Base-by-base conservation (phyloP, 2,888 invertebrate genomes). In the Teleiodes luculella region DNA sequence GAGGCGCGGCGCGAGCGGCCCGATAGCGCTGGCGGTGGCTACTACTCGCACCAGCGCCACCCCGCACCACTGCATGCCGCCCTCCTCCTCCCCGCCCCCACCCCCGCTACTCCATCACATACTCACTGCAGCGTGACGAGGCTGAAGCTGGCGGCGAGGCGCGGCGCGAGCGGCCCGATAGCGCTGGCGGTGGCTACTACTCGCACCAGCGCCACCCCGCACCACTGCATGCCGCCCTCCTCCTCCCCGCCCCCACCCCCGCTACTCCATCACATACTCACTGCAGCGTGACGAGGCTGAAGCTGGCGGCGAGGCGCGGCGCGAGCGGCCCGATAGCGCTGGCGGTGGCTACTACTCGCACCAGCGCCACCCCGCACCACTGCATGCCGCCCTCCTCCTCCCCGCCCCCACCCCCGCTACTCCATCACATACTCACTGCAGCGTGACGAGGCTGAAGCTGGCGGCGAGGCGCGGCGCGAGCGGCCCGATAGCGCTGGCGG, bases 401-500 rank as follows among this genome's bases (percentile, higher is more conserved):
- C 1, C 62, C 64, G 35, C 74, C 76, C 35, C 35, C 10, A 3
- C 39, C 13, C n/a, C 39, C 13, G 37, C 37, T 13, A 6, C 24
- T 5, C 10, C 11, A 33, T 3, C n/a, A 11, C 33, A n/a, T 33
- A 33, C 33, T 5, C 8, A 33, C 33, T 33, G 33, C n/a, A 33
- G 11, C n/a, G 33, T 8, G 11, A 33, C 10, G 11, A 33, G 2
- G n/a, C 11, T 10, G 33, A 33, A n/a, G 11, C 11, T 10, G 33
- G 33, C 39, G 5, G 66, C 33, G 1, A 86, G 77, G 1, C 86
- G 65, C n/a, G 79, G 73, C 20, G 76, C 57, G 41, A 70, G 46
- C 5, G 60, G 53, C 51, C 59, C 57, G 51, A 60, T 54, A 31
- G 59, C 50, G 10, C 68, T 61, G 2, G 82, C 24, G 24, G 24